phyloP scores from a whole-genome alignment of 2,797 vertebrate species.

The Xiphorhynchus erythropygius region DNA sequence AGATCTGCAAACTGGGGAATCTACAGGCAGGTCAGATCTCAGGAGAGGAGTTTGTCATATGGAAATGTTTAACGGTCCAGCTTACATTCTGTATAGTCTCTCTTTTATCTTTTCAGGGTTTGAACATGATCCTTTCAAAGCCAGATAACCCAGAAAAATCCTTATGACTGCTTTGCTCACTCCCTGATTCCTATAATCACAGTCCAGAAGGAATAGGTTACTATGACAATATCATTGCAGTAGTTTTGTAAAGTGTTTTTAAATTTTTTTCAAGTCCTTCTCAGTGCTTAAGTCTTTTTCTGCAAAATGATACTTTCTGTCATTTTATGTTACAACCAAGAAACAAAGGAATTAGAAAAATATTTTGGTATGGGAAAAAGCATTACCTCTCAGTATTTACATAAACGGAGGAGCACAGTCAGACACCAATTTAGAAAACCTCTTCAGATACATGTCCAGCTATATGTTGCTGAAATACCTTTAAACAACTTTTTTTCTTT shows the following conservation, averaged over 20 bases:
- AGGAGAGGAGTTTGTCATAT: constrained; percentile 78
- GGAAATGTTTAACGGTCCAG: constrained; percentile 76
- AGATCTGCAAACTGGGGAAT: constrained; percentile 71
- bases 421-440: neutral
- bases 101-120: constrained; percentile 80
- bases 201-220: constrained; percentile 66
- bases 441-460: neutral
- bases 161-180: constrained; percentile 49
- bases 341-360: neutral
- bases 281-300: constrained; percentile 15
- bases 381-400: neutral
- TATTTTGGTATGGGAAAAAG: neutral
- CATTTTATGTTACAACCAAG: neutral
- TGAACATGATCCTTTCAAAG: constrained; percentile 81
- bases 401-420: neutral
- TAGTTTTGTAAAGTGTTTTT: constrained; percentile 46
- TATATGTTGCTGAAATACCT: neutral
- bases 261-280: neutral
- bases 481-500: neutral
- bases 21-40: constrained; percentile 75
- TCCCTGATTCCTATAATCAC: constrained; percentile 54
- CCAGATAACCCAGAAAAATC: constrained; percentile 77
- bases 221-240: constrained; percentile 69
- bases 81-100: constrained; percentile 72
- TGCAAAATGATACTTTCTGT: neutral